Conservation (phyloP, 2,797 vertebrate species). For the Distichodus sexfasciatus region DNA sequence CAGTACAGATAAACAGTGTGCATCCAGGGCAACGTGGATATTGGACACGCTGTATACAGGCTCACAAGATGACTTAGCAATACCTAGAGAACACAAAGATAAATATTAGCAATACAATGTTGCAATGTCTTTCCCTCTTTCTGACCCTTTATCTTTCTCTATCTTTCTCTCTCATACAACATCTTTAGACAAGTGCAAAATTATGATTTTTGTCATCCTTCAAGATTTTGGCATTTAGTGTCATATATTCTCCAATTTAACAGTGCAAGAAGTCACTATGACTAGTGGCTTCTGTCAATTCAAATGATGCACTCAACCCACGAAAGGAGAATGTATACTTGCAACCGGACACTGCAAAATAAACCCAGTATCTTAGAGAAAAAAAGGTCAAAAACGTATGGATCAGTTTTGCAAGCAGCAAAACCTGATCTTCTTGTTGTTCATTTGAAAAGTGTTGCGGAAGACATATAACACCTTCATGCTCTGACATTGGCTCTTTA, state of each 20-base stretch:
- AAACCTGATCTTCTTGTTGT: slow-evolving; percentile 23
- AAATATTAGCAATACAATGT: not conserved
- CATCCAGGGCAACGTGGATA: not conserved
- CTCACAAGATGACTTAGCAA: not conserved
- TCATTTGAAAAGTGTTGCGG: slow-evolving; percentile 54
- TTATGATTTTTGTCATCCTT: not conserved
- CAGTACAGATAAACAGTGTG: not conserved
- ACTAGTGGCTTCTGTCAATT: slow-evolving; percentile 5
- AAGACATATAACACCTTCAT: slow-evolving; percentile 67
- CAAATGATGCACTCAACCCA: not conserved
- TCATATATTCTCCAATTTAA: slow-evolving; percentile 27
- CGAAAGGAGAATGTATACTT: no score
- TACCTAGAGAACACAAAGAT: not conserved
- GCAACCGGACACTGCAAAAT: slow-evolving; percentile 5
- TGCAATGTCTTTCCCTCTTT: not conserved
- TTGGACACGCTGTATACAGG: not conserved
- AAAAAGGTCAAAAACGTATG: not conserved
- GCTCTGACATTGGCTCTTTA: slow-evolving; percentile 68
- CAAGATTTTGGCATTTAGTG: slow-evolving; percentile 2
- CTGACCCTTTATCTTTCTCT: no score
- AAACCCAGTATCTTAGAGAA: not conserved
- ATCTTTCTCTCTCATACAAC: not conserved
- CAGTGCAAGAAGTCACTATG: slow-evolving; percentile 26
- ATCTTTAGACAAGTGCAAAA: not conserved
- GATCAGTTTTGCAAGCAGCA: slow-evolving; percentile 6